A percentile compares a stretch with the other conserved stretches of the same genome.
These are phyloP conservation scores for Lasioglossum pauxillum DNA, from an alignment of 2,888 invertebrate genomes.

Conservation along the genomic window DNA sequence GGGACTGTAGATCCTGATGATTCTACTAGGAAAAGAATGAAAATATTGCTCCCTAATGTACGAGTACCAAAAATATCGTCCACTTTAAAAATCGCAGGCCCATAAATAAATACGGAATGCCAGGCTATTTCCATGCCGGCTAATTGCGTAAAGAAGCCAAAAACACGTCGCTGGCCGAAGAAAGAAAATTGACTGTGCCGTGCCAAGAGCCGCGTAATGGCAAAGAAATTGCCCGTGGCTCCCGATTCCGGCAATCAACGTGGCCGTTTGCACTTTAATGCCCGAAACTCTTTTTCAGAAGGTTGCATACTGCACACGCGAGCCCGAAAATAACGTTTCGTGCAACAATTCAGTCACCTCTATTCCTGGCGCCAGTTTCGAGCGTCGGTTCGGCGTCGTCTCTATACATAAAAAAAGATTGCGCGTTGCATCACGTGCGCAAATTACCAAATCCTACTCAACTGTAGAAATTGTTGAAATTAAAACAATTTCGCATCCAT, in stretches of 20 bases:
- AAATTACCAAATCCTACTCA: background rate
- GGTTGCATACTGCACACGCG: background rate
- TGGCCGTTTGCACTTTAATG: conserved; percentile 1
- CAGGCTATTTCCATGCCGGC: background rate
- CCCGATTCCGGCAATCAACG: background rate
- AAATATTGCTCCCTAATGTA: too few relatives aligned
- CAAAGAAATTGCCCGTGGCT: conserved; percentile 8
- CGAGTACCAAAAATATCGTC: background rate
- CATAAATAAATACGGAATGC: background rate
- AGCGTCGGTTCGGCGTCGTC: background rate
- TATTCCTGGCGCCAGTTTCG: conserved; percentile 2
- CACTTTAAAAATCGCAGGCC: background rate
- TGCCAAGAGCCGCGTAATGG: conserved; percentile 10
- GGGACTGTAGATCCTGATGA: too few relatives aligned
- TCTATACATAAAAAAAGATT: background rate
- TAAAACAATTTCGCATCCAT: too few relatives aligned
- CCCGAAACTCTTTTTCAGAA: conserved; percentile 9
- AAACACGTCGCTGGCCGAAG: background rate
- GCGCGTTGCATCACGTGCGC: background rate
- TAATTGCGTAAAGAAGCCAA: background rate
- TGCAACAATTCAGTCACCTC: conserved; percentile 14
- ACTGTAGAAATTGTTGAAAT: too few relatives aligned
- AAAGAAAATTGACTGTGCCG: conserved; percentile 8
- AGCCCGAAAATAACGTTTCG: conserved; percentile 10
- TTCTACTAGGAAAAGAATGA: too few relatives aligned